Evolutionary conservation across 2,113 vertebrate species (phyloP), one percentile per base, ranked within the genome.

Genomic region (Siniperca chuatsi): DNA sequence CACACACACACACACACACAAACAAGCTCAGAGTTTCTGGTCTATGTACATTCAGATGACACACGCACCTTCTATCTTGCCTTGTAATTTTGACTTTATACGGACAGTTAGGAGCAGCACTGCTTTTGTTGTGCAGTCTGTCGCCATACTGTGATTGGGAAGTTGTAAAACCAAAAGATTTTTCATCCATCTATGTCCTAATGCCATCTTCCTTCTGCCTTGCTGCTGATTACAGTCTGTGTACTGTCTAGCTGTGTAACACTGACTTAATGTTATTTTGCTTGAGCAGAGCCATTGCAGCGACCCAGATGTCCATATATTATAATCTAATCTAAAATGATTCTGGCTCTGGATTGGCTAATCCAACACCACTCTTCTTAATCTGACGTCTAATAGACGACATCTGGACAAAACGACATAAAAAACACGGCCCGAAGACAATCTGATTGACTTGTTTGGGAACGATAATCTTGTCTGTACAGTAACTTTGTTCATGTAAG

Each of bases 301-400:
- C 68, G 58, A 85, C 90, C 93, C 92, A 93, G 90, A 95, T 94
- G 92, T 94, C 87, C 92, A 85, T 85, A 87, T 86, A 89, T 69
- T 88, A 93, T 94, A 94, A 95, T 94, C 93, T 93, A 95, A 95
- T 94, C 94, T 91, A 85, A 90, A 15, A 94, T 83, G 83, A 85
- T 90, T 92, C 91, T 84, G 87, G 74, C 91, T 88, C 86, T 66
- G 87, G 89, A 94, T 91, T 93, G 94, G 91, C 93, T 95, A 94
- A 95, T 94, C 93, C 94, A 90, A 89, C 86, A 90, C 87, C 87
- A 89, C 90, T 90, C 77, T 78, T 87, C 75, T 77, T 94, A 95
- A 94, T 94, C 92, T 93, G 87, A 87, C 66, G 50, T 86, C 83
- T 94, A 92, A 94, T 90, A 86, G 91, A 68, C 46, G 73, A 90